phyloP scores from a whole-genome alignment of 2,888 invertebrate species.

The Coleophora flavipennella region DNA sequence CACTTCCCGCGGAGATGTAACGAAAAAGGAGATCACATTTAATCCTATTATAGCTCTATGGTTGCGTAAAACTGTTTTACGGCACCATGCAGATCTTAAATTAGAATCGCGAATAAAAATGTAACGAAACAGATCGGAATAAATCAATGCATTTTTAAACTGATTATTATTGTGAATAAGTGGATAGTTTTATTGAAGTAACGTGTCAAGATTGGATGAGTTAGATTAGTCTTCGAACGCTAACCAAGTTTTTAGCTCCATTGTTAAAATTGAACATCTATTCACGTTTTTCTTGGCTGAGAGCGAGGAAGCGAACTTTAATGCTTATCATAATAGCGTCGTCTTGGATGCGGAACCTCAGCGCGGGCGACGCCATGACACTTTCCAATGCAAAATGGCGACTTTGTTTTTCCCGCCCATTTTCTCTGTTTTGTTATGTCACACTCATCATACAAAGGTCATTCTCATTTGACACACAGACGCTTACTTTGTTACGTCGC shows the following conservation, averaged over 20 bases:
- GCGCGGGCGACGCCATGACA: conserved; percentile 24
- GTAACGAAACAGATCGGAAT: conserved; percentile 5
- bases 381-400: conserved; percentile 41
- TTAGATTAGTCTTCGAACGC: background rate
- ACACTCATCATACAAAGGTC: conserved; percentile 16
- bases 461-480: background rate
- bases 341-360: conserved; percentile 26
- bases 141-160: conserved; percentile 1
- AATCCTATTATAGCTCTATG: too few relatives aligned
- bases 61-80: too few relatives aligned
- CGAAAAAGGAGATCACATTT: background rate
- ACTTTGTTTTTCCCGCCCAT: conserved; percentile 35
- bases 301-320: conserved; percentile 16
- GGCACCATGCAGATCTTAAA: too few relatives aligned
- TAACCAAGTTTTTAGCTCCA: conserved; percentile 3
- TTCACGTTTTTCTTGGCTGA: conserved; percentile 12
- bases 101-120: background rate
- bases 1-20: background rate
- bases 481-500: too few relatives aligned
- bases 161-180: too few relatives aligned
- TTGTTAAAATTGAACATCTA: conserved; percentile 14
- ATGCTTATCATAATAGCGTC: conserved; percentile 9
- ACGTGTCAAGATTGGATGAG: background rate
- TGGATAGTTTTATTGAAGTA: background rate
- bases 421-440: conserved; percentile 27